Evolutionary conservation across 2,113 vertebrate species (phyloP), one percentile per base, ranked within the genome.

Genomic region (Sander vitreus): DNA sequence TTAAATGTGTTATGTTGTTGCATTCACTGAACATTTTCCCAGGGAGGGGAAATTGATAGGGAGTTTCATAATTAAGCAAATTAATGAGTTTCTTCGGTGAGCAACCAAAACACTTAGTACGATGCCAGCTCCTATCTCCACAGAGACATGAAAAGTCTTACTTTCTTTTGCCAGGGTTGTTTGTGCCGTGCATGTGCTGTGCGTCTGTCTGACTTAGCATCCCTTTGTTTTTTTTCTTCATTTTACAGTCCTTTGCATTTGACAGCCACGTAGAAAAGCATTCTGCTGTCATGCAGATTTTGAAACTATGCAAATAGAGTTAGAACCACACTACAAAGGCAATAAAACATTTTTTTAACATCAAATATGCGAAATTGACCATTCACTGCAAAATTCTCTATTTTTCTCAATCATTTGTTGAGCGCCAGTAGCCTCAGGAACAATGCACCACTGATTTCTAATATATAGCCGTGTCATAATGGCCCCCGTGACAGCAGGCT

Each of bases 1-100:
- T 83, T 59, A 85, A 94, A 93, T 91, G 90, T 91, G 91, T 91
- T 92, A 86, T 93, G 92, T 91, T 91, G 93, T 88, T 74, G 78
- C 66, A 14, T 27, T 83, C 87, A 74, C 84, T 76, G 86, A 91
- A 84, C 89, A 81, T 87, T 92, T 43, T 88, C 82, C 88, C 89
- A 82, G 67, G 60, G 62, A 84, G 81, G 58, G 81, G 76, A 73
- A 92, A 93, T 89, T 94, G 94, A 95, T 95, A 95, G 89, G 91
- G 94, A 93, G 88, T 92, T 94, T 93, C 92, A 92, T 93, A 96
- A 95, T 96, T 94, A 95, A 94, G 91, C 76, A 94, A 95, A 95
- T 95, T 95, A 96, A 96, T 95, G 92, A 95, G 92, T 93, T 93
- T 94, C 91, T 94, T 94, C 84, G 80, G 87, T 73, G 92, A 91